Base-by-base conservation (phyloP, 1,140 invertebrate genomes). In the Euura saliciscinereae region DNA sequence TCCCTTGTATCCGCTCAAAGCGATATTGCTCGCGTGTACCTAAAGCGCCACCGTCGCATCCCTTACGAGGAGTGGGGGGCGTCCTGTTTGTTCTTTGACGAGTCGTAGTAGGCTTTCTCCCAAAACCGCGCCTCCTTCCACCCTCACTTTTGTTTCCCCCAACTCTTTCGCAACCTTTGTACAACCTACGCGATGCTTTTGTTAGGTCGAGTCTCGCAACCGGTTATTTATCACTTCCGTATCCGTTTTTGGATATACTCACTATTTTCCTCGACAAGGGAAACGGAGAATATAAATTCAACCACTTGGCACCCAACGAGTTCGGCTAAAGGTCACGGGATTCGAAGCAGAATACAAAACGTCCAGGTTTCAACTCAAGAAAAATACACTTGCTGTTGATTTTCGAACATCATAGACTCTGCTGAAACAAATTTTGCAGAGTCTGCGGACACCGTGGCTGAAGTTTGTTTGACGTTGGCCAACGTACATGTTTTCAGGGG, bases 161-260 rank as follows among this genome's bases (percentile, higher is more conserved):
- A 8, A 43, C 44, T 51, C 43, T 68, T 46, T 70, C 68, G 59
- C 2, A 42, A 68, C 43, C 67, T 74, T 78, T 76, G 51, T 77
- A 45, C n/a, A 59, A 65, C 44, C 46, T 6, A 10, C 5, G n/a
- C 28, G 28, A 28, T 8, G 51, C 51, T 59, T 59, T 59, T 59
- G 51, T 59, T 59, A 59, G 28, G 28, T 28, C 51, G 8, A 59
- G 8, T 8, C 8, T n/a, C 13, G 10, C 51, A n/a, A n/a, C 8
- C 51, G 13, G 13, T 59, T 59, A 59, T 59, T 59, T 59, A 59
- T 59, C 51, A 59, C 51, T 59, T 59, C 51, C 51, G 51, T 59
- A 59, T 59, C 51, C 51, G 51, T n/a, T 59, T 59, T 59, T 11
- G 51, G 13, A 28, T 28, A 28, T 28, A 28, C 28, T 28, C 28